Evolutionary conservation across 2,888 invertebrate species (phyloP), one percentile per base, ranked within the genome.

Genomic region (Deilephila elpenor): DNA sequence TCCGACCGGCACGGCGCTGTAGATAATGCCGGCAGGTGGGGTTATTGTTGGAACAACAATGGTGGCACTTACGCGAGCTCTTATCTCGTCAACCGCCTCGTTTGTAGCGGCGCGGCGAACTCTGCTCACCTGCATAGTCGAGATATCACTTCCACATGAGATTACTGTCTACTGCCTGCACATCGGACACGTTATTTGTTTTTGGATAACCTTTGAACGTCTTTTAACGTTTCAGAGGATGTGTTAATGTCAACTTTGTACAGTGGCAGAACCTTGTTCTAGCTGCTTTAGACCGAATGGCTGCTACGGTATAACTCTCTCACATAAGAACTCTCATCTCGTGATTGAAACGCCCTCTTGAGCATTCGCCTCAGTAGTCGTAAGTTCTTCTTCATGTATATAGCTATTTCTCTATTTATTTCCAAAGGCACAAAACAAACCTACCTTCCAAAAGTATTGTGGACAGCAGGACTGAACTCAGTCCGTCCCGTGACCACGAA

Each of bases 11-110:
- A 78, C 82, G 56, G 79, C 82, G 84, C 85, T 85, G 84, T 85
- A 88, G 90, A 90, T 92, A 91, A 91, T 89, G 83, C 88, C 80
- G 83, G 82, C 83, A 82, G 83, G 83, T 86, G 80, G 82, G 88
- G 88, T 88, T 91, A 91, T 92, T 91, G 91, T 91, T 88, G 86
- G 80, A 78, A 85, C 84, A 89, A 91, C 91, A 91, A 92, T 89
- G 86, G 85, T 82, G 83, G 84, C 87, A 88, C 89, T 90, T 89
- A 90, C 85, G 85, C 75, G 81, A 82, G 84, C 85, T 87, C 89
- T 91, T 92, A 92, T 91, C 91, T 89, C 89, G 84, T 87, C 86
- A 86, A 84, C 87, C 89, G 88, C 88, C 86, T 89, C 90, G 89
- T 90, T 91, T 90, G 89, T 89, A 88, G 81, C 82, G 80, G 82